Evolutionary conservation across 2,797 vertebrate species (phyloP).

Genomic region (Mormyrops attenuatus): DNA sequence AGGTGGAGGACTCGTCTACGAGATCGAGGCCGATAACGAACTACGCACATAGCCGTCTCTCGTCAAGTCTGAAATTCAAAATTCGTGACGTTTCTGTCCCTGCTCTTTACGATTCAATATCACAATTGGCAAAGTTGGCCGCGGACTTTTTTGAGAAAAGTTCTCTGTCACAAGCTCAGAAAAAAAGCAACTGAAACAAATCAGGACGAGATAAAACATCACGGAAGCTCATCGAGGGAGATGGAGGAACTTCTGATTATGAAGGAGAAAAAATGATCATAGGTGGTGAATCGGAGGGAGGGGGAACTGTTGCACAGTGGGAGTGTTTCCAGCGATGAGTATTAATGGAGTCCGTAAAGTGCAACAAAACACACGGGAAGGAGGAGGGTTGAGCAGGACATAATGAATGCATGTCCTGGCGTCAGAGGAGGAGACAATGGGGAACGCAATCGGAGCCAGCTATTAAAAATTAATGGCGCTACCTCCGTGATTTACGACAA

Average conservation of each 20-base stretch:
- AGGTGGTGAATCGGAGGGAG: constrained; percentile 25
- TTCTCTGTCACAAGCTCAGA: background rate
- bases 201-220: background rate
- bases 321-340: constrained; percentile 49
- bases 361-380: constrained; percentile 48
- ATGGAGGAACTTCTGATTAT: background rate
- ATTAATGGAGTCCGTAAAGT: constrained; percentile 56
- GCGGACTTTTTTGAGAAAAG: background rate
- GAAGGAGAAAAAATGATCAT: constrained; percentile 6
- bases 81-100: background rate
- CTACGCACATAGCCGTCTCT: background rate
- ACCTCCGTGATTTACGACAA: constrained; percentile 62
- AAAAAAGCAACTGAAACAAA: background rate
- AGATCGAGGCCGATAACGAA: background rate
- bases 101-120: background rate
- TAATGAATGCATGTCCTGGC: constrained; percentile 50
- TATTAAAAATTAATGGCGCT: constrained; percentile 63
- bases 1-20: background rate
- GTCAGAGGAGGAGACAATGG: constrained; percentile 37
- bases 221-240: background rate
- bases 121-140: background rate
- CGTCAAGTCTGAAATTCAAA: background rate
- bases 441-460: constrained; percentile 41
- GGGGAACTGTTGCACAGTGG: constrained; percentile 40
- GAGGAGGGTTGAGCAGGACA: constrained; percentile 34